Conservation (phyloP, 1,140 invertebrate genomes). For the Panonychus citri region DNA sequence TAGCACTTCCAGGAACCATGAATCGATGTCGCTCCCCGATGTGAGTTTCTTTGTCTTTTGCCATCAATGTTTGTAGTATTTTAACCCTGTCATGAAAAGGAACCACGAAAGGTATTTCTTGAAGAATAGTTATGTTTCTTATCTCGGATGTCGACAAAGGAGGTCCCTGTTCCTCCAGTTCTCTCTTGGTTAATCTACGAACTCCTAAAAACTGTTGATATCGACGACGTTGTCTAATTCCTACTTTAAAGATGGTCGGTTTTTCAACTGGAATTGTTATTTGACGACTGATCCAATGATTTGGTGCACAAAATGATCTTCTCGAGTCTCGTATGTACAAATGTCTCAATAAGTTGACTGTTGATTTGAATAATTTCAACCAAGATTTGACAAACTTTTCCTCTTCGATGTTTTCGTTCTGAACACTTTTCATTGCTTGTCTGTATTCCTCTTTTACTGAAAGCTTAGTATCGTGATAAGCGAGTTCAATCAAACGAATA, state of each 20-base stretch:
- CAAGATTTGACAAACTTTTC: slow-evolving; percentile 13
- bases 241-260: slow-evolving; percentile 33
- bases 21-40: slow-evolving; percentile 47
- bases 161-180: slow-evolving; percentile 42
- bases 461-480: slow-evolving; percentile 54
- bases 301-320: slow-evolving; percentile 45
- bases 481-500: slow-evolving; percentile 63
- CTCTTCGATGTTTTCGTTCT: slow-evolving; percentile 1
- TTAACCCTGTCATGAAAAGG: slow-evolving; percentile 62
- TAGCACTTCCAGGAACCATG: slow-evolving; percentile 40
- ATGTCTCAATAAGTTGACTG: slow-evolving; percentile 46
- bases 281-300: slow-evolving; percentile 49
- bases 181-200: slow-evolving; percentile 34
- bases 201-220: slow-evolving; percentile 37
- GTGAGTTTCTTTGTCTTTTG: slow-evolving; percentile 38
- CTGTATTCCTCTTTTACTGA: slow-evolving; percentile 22
- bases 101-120: slow-evolving; percentile 78
- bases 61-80: slow-evolving; percentile 25
- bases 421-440: slow-evolving; percentile 16
- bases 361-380: slow-evolving; percentile 27
- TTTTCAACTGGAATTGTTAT: slow-evolving; percentile 37
- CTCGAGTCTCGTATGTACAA: slow-evolving; percentile 54
- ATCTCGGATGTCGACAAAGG: slow-evolving; percentile 68
- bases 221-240: slow-evolving; percentile 26
- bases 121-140: slow-evolving; percentile 57